Conservation (phyloP, 1,140 invertebrate species). For the Sarcophaga bullata region DNA sequence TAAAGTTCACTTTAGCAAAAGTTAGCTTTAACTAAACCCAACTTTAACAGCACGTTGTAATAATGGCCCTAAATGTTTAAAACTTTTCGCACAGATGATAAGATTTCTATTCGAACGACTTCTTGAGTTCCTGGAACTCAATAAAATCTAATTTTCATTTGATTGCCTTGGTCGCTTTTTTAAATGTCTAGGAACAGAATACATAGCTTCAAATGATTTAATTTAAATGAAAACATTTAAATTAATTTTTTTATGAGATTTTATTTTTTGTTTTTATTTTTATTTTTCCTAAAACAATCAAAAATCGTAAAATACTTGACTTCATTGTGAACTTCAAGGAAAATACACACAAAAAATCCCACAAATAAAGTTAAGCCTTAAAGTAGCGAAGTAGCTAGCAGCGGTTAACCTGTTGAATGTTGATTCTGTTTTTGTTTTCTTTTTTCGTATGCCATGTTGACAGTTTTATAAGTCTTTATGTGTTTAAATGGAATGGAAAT, state of each 20-base stretch:
- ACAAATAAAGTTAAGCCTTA: too few relatives aligned
- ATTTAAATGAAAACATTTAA: constrained; percentile 11
- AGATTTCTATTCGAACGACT: too few relatives aligned
- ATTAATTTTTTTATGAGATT: not conserved
- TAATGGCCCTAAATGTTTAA: too few relatives aligned
- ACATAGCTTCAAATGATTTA: not conserved
- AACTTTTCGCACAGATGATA: too few relatives aligned
- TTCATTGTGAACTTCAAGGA: too few relatives aligned
- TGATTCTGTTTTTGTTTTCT: not conserved
- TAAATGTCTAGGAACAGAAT: not conserved
- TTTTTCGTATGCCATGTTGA: constrained; percentile 19
- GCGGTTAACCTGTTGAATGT: constrained; percentile 26
- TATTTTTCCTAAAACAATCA: too few relatives aligned
- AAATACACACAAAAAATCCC: too few relatives aligned
- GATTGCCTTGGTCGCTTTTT: not conserved
- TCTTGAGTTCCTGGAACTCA: not conserved
- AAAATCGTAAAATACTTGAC: too few relatives aligned
- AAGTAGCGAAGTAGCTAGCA: not conserved
- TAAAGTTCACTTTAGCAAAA: too few relatives aligned
- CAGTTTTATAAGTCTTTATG: constrained; percentile 40
- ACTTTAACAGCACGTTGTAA: too few relatives aligned
- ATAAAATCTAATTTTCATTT: constrained; percentile 12
- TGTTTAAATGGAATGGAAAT: constrained; percentile 7
- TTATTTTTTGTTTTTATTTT: too few relatives aligned
- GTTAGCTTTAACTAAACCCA: too few relatives aligned